These are phyloP conservation scores for Bufo bufo DNA, from an alignment of 2,113 vertebrate species.

Conservation along the genomic window DNA sequence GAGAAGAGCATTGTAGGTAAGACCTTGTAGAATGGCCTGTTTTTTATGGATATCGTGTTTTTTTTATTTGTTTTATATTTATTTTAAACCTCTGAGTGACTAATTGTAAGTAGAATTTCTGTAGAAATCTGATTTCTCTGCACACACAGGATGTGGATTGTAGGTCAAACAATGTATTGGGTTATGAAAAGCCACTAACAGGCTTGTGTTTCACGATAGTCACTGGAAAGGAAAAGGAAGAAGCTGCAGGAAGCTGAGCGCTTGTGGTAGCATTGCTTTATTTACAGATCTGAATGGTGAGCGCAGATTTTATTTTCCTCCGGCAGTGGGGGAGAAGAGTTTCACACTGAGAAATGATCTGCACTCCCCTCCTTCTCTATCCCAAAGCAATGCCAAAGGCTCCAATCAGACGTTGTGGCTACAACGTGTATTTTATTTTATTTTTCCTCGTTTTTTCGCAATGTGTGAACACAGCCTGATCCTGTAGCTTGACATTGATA, in stretches of 20 bases:
- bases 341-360: no score
- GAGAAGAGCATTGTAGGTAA: constrained; percentile 99
- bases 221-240: constrained; percentile 34
- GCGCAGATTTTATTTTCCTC: not conserved
- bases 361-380: no score
- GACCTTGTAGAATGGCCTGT: constrained; percentile 55
- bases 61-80: not conserved
- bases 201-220: not conserved
- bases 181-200: not conserved
- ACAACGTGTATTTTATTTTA: no score
- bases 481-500: no score
- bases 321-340: no score
- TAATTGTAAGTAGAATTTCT: not conserved
- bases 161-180: constrained; percentile 9
- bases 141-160: not conserved
- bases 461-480: no score
- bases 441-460: no score
- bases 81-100: not conserved
- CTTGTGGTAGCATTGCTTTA: not conserved
- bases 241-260: constrained; percentile 30
- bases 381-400: no score
- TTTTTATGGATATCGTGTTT: no score
- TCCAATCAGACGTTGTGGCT: no score
- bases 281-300: not conserved
- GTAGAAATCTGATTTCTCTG: not conserved